phyloP scores from a whole-genome alignment of 2,797 vertebrate species.

The Lagocephalus sceleratus region DNA sequence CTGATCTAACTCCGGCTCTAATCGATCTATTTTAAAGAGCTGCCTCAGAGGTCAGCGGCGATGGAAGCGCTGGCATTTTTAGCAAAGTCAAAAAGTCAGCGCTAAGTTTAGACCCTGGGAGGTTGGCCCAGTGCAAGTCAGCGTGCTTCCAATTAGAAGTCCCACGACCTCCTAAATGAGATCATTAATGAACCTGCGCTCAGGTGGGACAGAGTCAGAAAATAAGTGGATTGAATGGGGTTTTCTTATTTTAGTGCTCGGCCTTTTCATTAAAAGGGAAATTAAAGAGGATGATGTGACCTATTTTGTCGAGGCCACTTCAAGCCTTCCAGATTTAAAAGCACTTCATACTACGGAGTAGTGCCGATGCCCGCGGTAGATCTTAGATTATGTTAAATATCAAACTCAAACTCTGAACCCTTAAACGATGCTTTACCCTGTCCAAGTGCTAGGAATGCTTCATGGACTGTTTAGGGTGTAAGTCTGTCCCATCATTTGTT shows the following conservation, averaged over 20 bases:
- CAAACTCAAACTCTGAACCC: no score
- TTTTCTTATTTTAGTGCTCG: slow-evolving; percentile 57
- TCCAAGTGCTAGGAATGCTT: no score
- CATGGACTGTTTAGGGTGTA: no score
- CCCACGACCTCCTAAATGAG: slow-evolving; percentile 74
- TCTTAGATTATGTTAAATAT: no score
- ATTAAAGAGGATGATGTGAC: slow-evolving; percentile 59
- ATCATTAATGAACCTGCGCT: slow-evolving; percentile 61
- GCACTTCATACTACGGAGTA: slow-evolving; percentile 18
- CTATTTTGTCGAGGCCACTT: slow-evolving; percentile 61
- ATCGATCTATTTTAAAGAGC: slow-evolving; percentile 20
- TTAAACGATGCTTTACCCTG: no score
- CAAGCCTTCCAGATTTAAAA: slow-evolving; percentile 47
- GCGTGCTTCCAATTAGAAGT: slow-evolving; percentile 72
- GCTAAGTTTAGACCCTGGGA: slow-evolving; percentile 65
- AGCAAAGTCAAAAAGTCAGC: slow-evolving; percentile 37
- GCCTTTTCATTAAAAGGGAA: slow-evolving; percentile 36
- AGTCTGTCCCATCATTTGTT: no score
- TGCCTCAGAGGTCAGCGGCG: slow-evolving; percentile 16
- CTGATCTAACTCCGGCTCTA: not conserved
- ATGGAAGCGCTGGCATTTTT: slow-evolving; percentile 47
- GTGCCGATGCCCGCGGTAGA: not conserved
- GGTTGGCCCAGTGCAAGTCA: slow-evolving; percentile 49
- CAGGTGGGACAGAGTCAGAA: slow-evolving; percentile 61
- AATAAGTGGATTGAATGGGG: slow-evolving; percentile 46